Evolutionary conservation across 2,113 vertebrate species (phyloP), one percentile per base, ranked within the genome.

Genomic region (Thunnus maccoyii): DNA sequence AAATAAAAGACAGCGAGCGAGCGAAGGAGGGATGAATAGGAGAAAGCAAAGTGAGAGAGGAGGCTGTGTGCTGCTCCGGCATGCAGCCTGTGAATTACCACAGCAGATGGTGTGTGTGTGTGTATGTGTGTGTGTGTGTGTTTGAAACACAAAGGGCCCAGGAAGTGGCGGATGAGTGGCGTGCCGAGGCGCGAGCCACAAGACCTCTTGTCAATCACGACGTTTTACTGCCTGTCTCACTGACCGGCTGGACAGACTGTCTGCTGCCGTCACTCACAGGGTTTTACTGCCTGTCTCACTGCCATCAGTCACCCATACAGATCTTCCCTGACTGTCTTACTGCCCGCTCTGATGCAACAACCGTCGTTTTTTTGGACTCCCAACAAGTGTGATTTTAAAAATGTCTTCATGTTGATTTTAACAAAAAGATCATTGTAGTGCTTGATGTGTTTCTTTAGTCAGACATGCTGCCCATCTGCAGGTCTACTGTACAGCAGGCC

Each of bases 81-180:
- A 94, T 93, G 92, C 89, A 94, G 91, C 85, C 83, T 78, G 82
- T 94, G 92, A 94, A 94, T 94, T 93, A 93, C 92, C 85, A 87
- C 90, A 89, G 94, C 94, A 95, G 94, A 95, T 95, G 94, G 94
- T 91, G 82, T 83, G 72, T 91, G 80, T 67, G 74, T 63, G 75
- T 84, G 76, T 78, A 77, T 77, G 50, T 78, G 72, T 86, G 66
- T 80, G 74, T 76, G 68, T 76, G 41, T 69, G 78, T 72, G 78
- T 89, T 76, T 78, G 62, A 76, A 91, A 87, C 91, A 95, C 94
- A 94, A 95, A 94, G 85, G 90, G 58, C 88, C 91, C 91, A 94
- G 94, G 94, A 95, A 94, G 92, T 94, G 73, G 90, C 72, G 84
- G 89, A 92, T 93, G 93, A 91, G 87, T 89, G 89, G 91, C 87